phyloP scores from a whole-genome alignment of 1,140 invertebrate species.

The Oppia nitens region DNA sequence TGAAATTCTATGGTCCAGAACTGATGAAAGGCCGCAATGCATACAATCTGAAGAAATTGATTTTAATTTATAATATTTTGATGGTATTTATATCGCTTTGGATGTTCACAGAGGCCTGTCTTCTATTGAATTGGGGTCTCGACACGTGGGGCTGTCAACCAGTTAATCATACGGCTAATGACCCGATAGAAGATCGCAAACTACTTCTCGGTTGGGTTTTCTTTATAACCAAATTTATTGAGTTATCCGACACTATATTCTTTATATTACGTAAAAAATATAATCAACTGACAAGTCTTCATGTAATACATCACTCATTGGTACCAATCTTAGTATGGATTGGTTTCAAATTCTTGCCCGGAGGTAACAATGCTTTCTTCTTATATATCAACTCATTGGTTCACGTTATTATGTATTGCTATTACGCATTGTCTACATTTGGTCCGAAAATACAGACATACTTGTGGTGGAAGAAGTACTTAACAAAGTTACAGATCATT shows the following conservation, averaged over 20 bases:
- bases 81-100: conserved; percentile 30
- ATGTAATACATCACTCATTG: conserved; percentile 44
- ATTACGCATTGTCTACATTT: conserved; percentile 33
- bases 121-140: background rate
- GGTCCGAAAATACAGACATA: conserved; percentile 32
- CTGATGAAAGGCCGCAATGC: conserved; percentile 31
- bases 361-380: conserved; percentile 3
- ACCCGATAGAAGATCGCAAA: background rate
- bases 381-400: conserved; percentile 70
- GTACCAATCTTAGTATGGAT: conserved; percentile 29
- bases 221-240: conserved; percentile 86
- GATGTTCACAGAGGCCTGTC: conserved; percentile 21
- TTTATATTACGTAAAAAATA: conserved; percentile 54
- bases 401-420: conserved; percentile 39
- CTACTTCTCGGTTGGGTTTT: conserved; percentile 35
- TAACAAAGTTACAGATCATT: conserved; percentile 32
- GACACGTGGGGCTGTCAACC: conserved; percentile 8
- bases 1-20: conserved; percentile 25
- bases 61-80: conserved; percentile 30
- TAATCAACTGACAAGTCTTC: conserved; percentile 53
- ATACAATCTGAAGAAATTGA: conserved; percentile 26
- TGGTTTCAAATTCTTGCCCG: conserved; percentile 24
- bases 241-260: conserved; percentile 76
- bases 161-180: background rate
- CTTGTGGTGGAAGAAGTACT: conserved; percentile 37